Percentiles rank a stretch among this genome's conserved stretches.
Conservation (phyloP, 2,888 invertebrate species). For the Cistogaster globosa region DNA sequence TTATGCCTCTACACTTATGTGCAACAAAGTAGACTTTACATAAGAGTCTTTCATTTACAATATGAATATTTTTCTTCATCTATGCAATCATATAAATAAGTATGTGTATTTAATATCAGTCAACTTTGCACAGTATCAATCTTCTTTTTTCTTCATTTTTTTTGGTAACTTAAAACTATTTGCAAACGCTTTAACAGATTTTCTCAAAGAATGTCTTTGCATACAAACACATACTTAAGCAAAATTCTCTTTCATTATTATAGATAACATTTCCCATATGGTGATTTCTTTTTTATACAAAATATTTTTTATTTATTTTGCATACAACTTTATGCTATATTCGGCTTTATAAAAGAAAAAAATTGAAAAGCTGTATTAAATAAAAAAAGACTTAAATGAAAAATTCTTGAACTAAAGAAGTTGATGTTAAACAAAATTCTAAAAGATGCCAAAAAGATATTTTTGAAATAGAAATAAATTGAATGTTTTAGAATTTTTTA, state of each 20-base stretch:
- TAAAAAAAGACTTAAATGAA: neutral
- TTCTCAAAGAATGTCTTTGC: constrained; percentile 37
- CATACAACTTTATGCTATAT: neutral
- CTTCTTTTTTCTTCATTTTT: constrained; percentile 5
- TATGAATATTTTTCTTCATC: neutral
- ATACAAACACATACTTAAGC: constrained; percentile 12
- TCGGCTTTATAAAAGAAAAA: too few relatives aligned
- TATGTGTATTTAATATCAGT: constrained; percentile 30
- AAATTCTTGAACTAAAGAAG: neutral
- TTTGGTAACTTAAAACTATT: constrained; percentile 62
- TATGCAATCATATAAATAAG: constrained; percentile 3
- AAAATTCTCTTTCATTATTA: constrained; percentile 38
- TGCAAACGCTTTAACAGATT: constrained; percentile 44
- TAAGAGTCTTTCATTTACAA: constrained; percentile 40
- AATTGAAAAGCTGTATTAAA: too few relatives aligned
- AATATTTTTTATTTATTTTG: neutral
- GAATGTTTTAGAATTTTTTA: too few relatives aligned
- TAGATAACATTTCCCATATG: constrained; percentile 35
- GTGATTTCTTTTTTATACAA: neutral
- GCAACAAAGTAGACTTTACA: constrained; percentile 48
- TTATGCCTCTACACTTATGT: constrained; percentile 2
- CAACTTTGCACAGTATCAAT: constrained; percentile 54
- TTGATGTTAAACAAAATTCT: too few relatives aligned
- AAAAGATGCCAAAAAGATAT: too few relatives aligned
- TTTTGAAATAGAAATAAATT: too few relatives aligned